Evolutionary conservation across 2,113 vertebrate genomes (phyloP), one percentile per base, ranked within the genome.

Genomic region (Pristiophorus japonicus): DNA sequence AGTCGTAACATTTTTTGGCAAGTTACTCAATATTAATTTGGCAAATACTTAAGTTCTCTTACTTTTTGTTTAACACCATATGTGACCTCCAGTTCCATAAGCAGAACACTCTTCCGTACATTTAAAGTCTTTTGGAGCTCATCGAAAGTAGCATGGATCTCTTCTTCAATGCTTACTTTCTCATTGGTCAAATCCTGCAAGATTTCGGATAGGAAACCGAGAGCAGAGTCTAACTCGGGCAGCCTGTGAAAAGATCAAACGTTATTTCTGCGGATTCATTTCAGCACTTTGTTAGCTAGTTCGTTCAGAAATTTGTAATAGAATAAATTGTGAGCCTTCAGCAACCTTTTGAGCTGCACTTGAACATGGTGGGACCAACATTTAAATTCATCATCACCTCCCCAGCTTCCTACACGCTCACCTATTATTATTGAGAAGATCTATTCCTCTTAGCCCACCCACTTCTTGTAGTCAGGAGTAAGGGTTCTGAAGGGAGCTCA

Each of bases 21-120:
- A 92, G 59, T 62, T 6, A 70, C 8, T 70, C 42, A 70, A 27
- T 10, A 90, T 34, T 59, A 55, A 94, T 94, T 12, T 45, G 22
- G 62, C 16, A 94, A 94, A 14, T 30, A 94, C 6, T 73, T 18
- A 51, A 70, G 20, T 94, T 65, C 73, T 95, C 97, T 98, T 97
- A 99, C 99, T 98, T 99, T 99, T 97, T 99, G 99, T 97, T 99
- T 99, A 96, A 99, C 98, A 95, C 98, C 98, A 34, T 99, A 99
- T 98, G 99, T 99, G 97, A 99, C 99, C 97, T 99, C 99, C 96
- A 99, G 97, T 96, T 99, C 99, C 99, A 99, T 99, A 0, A 99
- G 98, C 96, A 99, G 97, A 95, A 99, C 98, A 0, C 99, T 99
- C 97, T 99, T 99, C 95, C 99, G 98, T 94, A 99, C 98, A 27